Conservation (phyloP, 2,888 invertebrate species). For the Morpho helenor region DNA sequence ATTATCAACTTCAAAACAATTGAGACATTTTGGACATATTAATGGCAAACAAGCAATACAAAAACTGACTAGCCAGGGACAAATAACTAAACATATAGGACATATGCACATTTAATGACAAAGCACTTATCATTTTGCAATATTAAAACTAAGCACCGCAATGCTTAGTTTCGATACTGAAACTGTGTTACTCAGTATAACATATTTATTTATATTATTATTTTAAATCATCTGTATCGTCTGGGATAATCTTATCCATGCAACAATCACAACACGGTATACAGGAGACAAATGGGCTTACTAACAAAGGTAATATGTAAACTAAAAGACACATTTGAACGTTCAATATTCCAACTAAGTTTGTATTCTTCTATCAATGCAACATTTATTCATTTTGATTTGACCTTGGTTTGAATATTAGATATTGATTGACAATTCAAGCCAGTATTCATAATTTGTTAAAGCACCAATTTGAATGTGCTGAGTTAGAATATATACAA, state of each 20-base stretch:
- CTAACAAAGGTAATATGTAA: conserved; percentile 38
- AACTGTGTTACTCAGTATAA: background rate
- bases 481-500: no score
- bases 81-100: conserved; percentile 26
- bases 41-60: conserved; percentile 37
- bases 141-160: background rate
- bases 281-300: conserved; percentile 45
- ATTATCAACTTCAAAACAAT: conserved; percentile 24
- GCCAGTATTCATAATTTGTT: no score
- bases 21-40: conserved; percentile 35
- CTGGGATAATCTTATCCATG: conserved; percentile 38
- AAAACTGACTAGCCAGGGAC: conserved; percentile 32
- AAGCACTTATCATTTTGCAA: conserved; percentile 2
- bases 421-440: no score
- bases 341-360: background rate
- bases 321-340: conserved; percentile 37
- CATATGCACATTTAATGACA: conserved; percentile 28
- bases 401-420: background rate
- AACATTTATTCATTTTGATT: background rate
- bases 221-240: conserved; percentile 26
- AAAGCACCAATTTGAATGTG: no score
- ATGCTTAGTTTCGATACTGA: background rate
- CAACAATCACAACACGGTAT: conserved; percentile 45
- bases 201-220: background rate
- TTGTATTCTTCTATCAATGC: background rate